Evolutionary conservation across 2,888 invertebrate species (phyloP).

Genomic region (Siphlonurus alternatus): DNA sequence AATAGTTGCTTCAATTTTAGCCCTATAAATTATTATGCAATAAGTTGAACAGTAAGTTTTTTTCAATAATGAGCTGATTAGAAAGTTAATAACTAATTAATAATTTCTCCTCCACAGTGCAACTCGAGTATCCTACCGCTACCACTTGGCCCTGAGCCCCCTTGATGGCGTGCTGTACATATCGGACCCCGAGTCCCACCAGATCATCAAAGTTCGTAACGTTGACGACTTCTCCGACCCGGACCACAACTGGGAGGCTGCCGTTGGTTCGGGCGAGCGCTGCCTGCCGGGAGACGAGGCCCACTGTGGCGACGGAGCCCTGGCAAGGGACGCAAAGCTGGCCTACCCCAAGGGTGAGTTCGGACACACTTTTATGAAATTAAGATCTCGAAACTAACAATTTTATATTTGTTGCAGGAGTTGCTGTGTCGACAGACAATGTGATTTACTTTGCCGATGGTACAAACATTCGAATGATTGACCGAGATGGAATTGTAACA

Average conservation of each 20-base stretch:
- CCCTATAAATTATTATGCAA: no score
- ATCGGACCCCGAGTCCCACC: conserved; percentile 90
- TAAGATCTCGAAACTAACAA: not conserved
- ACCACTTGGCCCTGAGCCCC: conserved; percentile 91
- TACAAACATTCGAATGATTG: conserved; percentile 85
- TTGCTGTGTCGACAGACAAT: conserved; percentile 84
- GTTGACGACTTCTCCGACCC: conserved; percentile 69
- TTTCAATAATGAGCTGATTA: not conserved
- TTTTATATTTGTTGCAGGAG: conserved; percentile 27
- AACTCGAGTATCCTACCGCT: conserved; percentile 85
- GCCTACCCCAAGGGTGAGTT: conserved; percentile 76
- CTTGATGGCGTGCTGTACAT: conserved; percentile 86
- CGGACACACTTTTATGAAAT: not conserved
- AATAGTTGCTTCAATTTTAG: no score
- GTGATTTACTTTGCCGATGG: conserved; percentile 91
- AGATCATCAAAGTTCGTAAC: conserved; percentile 74
- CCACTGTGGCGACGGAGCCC: conserved; percentile 89
- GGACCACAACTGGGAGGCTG: conserved; percentile 85
- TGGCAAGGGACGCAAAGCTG: conserved; percentile 82
- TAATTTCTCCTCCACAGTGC: conserved; percentile 44
- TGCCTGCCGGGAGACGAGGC: conserved; percentile 87
- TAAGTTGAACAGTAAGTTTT: not conserved
- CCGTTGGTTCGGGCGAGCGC: conserved; percentile 87
- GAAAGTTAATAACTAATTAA: not conserved
- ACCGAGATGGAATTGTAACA: conserved; percentile 78